Conservation (phyloP, 2,888 invertebrate species). For the Heliconius ethilla region DNA sequence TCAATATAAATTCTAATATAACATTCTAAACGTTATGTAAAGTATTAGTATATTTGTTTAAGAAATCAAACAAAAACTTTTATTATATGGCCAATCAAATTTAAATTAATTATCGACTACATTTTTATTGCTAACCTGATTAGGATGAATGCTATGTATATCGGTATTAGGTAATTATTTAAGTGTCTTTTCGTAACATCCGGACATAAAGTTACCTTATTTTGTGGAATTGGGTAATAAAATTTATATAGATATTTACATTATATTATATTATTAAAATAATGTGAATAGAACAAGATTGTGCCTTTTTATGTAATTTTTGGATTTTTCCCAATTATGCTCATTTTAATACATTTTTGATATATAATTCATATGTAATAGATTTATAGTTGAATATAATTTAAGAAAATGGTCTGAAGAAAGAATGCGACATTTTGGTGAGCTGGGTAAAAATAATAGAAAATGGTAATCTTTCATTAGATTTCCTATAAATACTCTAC, state of each 20-base stretch:
- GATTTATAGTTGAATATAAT: no score
- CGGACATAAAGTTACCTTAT: slow-evolving; percentile 25
- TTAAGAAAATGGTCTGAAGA: no score
- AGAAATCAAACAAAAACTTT: slow-evolving; percentile 17
- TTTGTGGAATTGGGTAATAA: slow-evolving; percentile 21
- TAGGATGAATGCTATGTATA: slow-evolving; percentile 21
- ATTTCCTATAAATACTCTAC: no score
- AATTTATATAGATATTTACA: slow-evolving; percentile 16
- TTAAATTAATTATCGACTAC: slow-evolving; percentile 13
- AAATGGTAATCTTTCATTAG: no score
- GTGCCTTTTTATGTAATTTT: background rate
- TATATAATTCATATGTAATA: no score
- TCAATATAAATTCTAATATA: background rate
- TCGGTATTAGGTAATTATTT: slow-evolving; percentile 21
- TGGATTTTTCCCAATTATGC: background rate
- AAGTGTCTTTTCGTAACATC: slow-evolving; percentile 30
- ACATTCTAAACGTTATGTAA: slow-evolving; percentile 9
- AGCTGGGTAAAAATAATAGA: no score
- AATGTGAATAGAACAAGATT: background rate
- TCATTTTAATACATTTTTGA: no score
- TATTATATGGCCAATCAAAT: slow-evolving; percentile 9
- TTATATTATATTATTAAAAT: background rate
- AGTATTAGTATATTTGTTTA: background rate
- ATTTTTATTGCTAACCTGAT: slow-evolving; percentile 39
- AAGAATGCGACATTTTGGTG: no score